These are phyloP conservation scores for Brachionus rotundiformis DNA, from an alignment of 1,140 invertebrate genomes.

Conservation along the genomic window DNA sequence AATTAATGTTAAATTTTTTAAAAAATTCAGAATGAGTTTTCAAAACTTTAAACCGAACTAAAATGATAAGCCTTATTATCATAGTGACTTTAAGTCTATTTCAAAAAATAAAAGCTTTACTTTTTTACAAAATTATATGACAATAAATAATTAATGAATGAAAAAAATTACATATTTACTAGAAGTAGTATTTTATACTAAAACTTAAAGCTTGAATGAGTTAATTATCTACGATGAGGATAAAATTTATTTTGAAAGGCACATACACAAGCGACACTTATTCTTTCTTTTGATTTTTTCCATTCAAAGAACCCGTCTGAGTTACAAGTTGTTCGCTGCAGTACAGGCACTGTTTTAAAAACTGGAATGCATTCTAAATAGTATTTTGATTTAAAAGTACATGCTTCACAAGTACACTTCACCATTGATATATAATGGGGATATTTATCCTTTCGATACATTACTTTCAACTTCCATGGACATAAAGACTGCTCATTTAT, in stretches of 20 bases:
- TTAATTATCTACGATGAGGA: not conserved
- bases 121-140: too few species aligned
- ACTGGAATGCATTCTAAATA: not conserved
- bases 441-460: not conserved
- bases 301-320: not conserved
- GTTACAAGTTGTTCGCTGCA: not conserved
- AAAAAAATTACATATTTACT: too few species aligned
- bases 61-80: too few species aligned
- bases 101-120: too few species aligned
- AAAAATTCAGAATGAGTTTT: too few species aligned
- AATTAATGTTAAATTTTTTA: too few species aligned
- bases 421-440: not conserved
- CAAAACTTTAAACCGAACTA: too few species aligned
- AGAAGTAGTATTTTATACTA: too few species aligned
- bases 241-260: not conserved
- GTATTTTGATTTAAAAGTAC: not conserved
- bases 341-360: not conserved
- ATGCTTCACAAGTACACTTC: not conserved
- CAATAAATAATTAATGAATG: too few species aligned
- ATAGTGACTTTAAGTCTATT: too few species aligned
- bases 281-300: not conserved
- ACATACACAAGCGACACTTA: constrained; percentile 24
- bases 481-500: constrained; percentile 16
- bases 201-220: too few species aligned
- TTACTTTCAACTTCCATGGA: not conserved